phyloP scores from a whole-genome alignment of 2,888 invertebrate genomes.

The Xestia xanthographa region DNA sequence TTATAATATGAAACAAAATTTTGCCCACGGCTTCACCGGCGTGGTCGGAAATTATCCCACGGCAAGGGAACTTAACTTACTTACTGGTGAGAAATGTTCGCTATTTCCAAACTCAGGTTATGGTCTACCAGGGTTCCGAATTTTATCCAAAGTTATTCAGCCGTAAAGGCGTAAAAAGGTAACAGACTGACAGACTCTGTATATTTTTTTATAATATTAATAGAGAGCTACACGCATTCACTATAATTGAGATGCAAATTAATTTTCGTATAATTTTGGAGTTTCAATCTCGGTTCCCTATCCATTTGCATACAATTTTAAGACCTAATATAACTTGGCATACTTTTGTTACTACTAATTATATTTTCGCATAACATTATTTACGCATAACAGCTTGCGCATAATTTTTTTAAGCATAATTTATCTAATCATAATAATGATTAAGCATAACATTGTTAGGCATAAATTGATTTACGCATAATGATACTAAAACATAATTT shows the following conservation, averaged over 20 bases:
- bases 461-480: too few species aligned
- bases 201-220: not conserved
- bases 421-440: too few species aligned
- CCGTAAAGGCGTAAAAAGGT: not conserved
- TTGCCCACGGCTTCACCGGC: not conserved
- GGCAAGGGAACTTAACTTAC: not conserved
- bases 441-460: too few species aligned
- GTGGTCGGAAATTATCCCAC: not conserved
- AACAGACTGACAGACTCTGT: not conserved
- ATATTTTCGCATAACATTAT: too few species aligned
- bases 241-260: constrained; percentile 34
- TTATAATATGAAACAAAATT: constrained; percentile 9
- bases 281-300: constrained; percentile 35
- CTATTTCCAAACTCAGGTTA: not conserved
- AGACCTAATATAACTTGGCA: too few species aligned
- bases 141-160: not conserved
- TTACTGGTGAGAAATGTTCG: not conserved
- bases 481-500: too few species aligned
- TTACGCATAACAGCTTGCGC: too few species aligned
- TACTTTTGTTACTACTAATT: too few species aligned
- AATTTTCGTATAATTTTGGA: constrained; percentile 30
- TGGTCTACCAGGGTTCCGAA: not conserved
- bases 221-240: constrained; percentile 1
- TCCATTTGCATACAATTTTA: too few species aligned
- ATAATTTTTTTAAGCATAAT: too few species aligned